Conservation (phyloP, 2,797 vertebrate species). For the Cyprinella venusta region DNA sequence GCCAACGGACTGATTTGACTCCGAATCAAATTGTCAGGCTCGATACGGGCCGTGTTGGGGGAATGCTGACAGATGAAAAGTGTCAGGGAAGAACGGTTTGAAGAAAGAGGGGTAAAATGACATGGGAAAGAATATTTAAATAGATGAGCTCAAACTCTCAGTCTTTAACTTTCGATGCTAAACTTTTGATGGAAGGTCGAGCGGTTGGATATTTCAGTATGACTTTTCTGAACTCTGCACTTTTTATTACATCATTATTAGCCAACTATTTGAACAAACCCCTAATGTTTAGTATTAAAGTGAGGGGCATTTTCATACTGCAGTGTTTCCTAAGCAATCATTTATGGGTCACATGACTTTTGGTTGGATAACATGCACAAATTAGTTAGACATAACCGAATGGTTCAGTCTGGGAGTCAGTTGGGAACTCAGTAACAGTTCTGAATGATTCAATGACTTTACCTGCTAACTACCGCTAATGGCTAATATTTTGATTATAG, state of each 20-base stretch:
- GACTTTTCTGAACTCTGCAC: background rate
- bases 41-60: slow-evolving; percentile 65
- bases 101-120: slow-evolving; percentile 42
- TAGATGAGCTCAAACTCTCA: slow-evolving; percentile 32
- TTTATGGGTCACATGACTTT: background rate
- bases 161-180: slow-evolving; percentile 9
- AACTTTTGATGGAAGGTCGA: slow-evolving; percentile 30
- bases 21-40: slow-evolving; percentile 74
- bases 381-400: background rate
- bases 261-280: background rate
- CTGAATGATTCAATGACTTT: slow-evolving; percentile 2
- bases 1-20: slow-evolving; percentile 77
- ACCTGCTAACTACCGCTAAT: no score
- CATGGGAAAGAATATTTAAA: slow-evolving; percentile 14
- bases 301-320: background rate
- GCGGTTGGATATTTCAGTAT: background rate
- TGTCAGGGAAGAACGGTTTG: slow-evolving; percentile 73
- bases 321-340: background rate
- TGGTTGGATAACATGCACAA: background rate
- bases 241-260: background rate
- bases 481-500: background rate
- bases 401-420: background rate
- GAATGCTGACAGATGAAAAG: slow-evolving; percentile 67
- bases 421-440: background rate
- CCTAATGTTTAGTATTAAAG: background rate